phyloP scores from a whole-genome alignment of 23 tunicate species.

The Aplidium turbinatum region DNA sequence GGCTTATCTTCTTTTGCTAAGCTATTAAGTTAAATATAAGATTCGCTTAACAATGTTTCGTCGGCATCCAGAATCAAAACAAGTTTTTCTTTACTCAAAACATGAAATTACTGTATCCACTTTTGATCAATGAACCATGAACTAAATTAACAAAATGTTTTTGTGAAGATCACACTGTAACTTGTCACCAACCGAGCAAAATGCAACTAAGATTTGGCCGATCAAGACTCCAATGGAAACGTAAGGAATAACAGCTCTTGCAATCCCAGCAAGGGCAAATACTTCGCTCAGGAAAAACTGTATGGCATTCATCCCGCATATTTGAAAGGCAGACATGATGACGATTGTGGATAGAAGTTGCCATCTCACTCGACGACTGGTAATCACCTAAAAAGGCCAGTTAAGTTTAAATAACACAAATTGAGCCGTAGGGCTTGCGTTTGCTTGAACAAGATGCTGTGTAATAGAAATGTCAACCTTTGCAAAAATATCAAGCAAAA shows the following conservation, averaged over 20 bases:
- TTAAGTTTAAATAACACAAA: too few species aligned
- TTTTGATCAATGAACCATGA: too few species aligned
- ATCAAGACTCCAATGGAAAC: conserved; percentile 26
- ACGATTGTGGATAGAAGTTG: conserved; percentile 39
- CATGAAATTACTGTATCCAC: too few species aligned
- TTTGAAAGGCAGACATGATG: conserved; percentile 29
- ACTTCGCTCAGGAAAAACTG: conserved; percentile 44
- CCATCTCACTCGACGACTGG: conserved; percentile 45
- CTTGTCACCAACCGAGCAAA: conserved; percentile 15
- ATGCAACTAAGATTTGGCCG: conserved; percentile 22
- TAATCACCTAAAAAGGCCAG: conserved; percentile 1
- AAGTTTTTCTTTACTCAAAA: too few species aligned
- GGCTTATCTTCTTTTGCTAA: too few species aligned
- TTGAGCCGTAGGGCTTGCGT: too few species aligned
- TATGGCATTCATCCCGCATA: conserved; percentile 57
- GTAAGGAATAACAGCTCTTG: conserved; percentile 22
- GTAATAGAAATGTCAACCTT: conserved; percentile 2
- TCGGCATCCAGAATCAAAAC: too few species aligned
- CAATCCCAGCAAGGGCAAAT: conserved; percentile 42
- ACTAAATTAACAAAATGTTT: too few species aligned
- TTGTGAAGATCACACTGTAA: not conserved
- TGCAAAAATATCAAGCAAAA: too few species aligned
- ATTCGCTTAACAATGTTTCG: not conserved
- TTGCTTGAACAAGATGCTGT: not conserved
- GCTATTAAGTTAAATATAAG: too few species aligned